Conservation (phyloP, 92 coral and sea anemone genomes). For the Montipora capitata region DNA sequence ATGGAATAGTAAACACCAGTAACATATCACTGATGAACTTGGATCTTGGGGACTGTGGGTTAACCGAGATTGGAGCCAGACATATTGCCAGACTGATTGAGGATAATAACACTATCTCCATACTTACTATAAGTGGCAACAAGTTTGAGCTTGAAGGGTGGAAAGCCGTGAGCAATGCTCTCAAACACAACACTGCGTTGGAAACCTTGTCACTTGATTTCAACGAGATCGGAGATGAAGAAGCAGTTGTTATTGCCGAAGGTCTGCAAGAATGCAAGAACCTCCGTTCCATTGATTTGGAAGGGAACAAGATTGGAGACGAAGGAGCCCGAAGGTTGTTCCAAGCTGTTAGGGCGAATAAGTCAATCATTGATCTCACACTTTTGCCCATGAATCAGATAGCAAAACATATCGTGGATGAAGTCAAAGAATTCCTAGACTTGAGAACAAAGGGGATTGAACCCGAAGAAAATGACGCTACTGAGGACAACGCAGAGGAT, state of each 20-base stretch:
- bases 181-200: conserved; percentile 80
- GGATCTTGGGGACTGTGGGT: conserved; percentile 95
- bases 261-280: conserved; percentile 83
- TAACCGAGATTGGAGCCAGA: conserved; percentile 87
- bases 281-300: conserved; percentile 94
- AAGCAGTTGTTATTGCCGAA: conserved; percentile 87
- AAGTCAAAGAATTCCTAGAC: conserved; percentile 86
- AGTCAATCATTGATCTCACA: conserved; percentile 89
- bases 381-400: conserved; percentile 96
- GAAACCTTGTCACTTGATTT: conserved; percentile 90
- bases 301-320: conserved; percentile 94
- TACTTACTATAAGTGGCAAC: conserved; percentile 91
- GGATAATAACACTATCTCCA: conserved; percentile 78
- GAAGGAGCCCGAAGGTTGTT: conserved; percentile 89
- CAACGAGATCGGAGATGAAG: conserved; percentile 90
- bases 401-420: conserved; percentile 79
- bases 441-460: conserved; percentile 74
- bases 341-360: conserved; percentile 87
- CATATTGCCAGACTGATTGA: conserved; percentile 88
- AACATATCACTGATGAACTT: conserved; percentile 84
- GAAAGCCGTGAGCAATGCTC: conserved; percentile 79
- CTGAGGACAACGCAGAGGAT: background rate
- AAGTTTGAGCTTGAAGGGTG: conserved; percentile 85
- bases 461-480: background rate
- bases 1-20: conserved; percentile 82